phyloP scores from a whole-genome alignment of 2,113 vertebrate species.

The Bubo blakistoni region DNA sequence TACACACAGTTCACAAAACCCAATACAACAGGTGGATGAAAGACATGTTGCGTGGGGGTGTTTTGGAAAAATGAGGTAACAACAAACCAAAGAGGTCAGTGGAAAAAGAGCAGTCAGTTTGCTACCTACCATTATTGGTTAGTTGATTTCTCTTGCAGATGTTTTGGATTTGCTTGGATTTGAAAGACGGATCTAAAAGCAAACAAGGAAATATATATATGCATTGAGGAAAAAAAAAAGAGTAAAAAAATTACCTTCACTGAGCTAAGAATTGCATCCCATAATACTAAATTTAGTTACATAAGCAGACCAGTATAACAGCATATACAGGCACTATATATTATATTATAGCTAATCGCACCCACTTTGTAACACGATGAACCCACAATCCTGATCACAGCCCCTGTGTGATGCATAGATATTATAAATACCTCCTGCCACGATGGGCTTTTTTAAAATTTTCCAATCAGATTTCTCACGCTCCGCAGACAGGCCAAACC shows the following conservation, averaged over 20 bases:
- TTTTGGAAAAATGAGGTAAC: slow-evolving; percentile 40
- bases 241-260: no score
- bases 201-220: not conserved
- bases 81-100: not conserved
- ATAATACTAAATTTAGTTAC: not conserved
- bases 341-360: not conserved
- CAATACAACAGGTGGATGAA: slow-evolving; percentile 30
- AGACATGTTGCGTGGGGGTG: not conserved
- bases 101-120: slow-evolving; percentile 4
- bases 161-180: not conserved
- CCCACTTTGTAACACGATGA: fast-evolving
- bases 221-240: not conserved
- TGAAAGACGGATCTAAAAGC: not conserved
- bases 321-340: not conserved
- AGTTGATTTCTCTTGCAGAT: not conserved
- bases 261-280: not conserved
- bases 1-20: not conserved
- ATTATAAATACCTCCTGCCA: not conserved
- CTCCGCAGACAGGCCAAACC: not conserved
- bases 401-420: not conserved
- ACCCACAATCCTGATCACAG: not conserved
- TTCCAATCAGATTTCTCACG: not conserved
- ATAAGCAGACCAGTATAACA: not conserved
- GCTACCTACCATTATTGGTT: not conserved
- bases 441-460: not conserved